These are phyloP conservation scores for Strigops habroptila DNA, from an alignment of 2,113 vertebrate species.

Conservation along the genomic window DNA sequence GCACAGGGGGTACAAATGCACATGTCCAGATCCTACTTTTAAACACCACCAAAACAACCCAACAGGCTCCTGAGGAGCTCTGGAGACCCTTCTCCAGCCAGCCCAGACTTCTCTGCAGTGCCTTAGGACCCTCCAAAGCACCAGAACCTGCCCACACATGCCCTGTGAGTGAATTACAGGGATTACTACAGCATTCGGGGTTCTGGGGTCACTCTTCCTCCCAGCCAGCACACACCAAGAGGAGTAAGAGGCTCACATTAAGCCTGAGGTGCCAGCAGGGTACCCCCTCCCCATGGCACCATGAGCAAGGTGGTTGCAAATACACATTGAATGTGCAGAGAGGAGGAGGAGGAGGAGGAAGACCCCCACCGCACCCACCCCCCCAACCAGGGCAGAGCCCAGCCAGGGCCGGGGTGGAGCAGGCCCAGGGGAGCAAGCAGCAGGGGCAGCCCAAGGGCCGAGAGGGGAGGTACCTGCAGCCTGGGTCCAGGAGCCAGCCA, in stretches of 20 bases:
- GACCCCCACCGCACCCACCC: background rate
- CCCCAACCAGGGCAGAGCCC: background rate
- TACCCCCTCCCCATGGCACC: too few relatives aligned
- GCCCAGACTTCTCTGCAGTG: background rate
- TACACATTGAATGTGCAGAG: fast-evolving
- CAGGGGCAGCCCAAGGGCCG: background rate
- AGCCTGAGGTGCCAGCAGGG: background rate
- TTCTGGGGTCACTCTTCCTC: too few relatives aligned
- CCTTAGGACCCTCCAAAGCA: background rate
- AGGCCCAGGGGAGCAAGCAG: background rate
- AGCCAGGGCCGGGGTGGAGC: fast-evolving
- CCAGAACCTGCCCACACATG: too few relatives aligned
- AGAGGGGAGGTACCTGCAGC: background rate
- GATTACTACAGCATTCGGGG: background rate
- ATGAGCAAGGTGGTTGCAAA: background rate
- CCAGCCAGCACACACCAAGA: background rate
- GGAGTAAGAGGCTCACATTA: fast-evolving
- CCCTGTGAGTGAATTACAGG: fast-evolving
- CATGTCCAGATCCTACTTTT: fast-evolving
- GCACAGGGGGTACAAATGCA: fast-evolving
- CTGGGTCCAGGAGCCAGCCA: fast-evolving
- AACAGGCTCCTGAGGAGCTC: background rate
- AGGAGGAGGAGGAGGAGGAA: background rate
- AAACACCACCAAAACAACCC: background rate
- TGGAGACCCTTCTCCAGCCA: background rate